phyloP scores from a whole-genome alignment of 2,888 invertebrate species.

The Dasysyrphus tricinctus region DNA sequence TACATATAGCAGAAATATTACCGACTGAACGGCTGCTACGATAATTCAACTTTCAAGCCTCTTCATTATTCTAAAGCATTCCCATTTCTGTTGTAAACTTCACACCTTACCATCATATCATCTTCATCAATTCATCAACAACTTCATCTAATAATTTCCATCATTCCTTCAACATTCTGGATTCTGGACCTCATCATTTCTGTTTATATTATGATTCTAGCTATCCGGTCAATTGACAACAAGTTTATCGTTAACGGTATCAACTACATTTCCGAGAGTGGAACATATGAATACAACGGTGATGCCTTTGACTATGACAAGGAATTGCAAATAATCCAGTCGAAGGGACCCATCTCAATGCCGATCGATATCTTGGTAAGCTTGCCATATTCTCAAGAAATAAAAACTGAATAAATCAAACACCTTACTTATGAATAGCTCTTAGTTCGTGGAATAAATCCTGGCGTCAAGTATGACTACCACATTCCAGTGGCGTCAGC shows the following conservation, averaged over 20 bases:
- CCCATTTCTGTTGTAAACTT: too few species aligned
- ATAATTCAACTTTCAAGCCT: too few species aligned
- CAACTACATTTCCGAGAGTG: constrained; percentile 89
- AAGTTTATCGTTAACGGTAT: constrained; percentile 93
- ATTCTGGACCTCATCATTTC: neutral
- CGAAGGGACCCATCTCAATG: constrained; percentile 79
- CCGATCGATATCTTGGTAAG: constrained; percentile 79
- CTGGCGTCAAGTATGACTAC: constrained; percentile 94
- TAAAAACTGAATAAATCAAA: neutral
- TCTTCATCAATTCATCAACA: neutral
- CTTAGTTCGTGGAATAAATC: constrained; percentile 91
- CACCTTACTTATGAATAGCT: constrained; percentile 85
- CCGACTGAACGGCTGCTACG: too few species aligned
- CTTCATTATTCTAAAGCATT: too few species aligned
- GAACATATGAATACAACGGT: constrained; percentile 90
- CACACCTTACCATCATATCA: neutral
- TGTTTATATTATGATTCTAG: constrained; percentile 84
- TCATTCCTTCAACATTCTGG: neutral
- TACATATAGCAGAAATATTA: too few species aligned
- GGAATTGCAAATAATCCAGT: constrained; percentile 81
- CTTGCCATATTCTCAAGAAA: neutral
- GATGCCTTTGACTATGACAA: constrained; percentile 91
- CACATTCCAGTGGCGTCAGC: constrained; percentile 87
- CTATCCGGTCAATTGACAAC: constrained; percentile 90
- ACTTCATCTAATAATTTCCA: neutral